Evolutionary conservation across 2,888 invertebrate genomes (phyloP).

Genomic region (Drosophila atroscutellata): DNA sequence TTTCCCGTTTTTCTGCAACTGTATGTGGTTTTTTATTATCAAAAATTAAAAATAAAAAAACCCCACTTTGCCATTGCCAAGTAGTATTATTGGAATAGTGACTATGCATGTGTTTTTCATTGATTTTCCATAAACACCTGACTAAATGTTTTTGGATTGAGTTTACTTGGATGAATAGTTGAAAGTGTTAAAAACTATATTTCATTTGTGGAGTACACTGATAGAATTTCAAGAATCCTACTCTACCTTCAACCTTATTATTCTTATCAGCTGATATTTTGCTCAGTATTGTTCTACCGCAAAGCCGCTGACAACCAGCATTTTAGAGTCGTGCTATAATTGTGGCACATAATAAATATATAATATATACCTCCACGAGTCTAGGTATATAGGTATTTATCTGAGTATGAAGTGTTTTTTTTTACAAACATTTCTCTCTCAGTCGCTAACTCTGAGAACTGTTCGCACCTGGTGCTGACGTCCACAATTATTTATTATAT

Average conservation of each 20-base stretch:
- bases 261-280: slow-evolving; percentile 6
- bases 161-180: not conserved
- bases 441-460: not conserved
- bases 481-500: not conserved
- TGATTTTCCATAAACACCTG: not conserved
- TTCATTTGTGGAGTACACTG: not conserved
- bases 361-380: not conserved
- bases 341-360: not conserved
- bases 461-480: not conserved
- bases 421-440: not conserved
- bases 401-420: not conserved
- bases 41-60: not conserved
- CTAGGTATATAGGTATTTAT: not conserved
- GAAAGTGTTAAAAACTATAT: not conserved
- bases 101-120: not conserved
- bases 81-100: not conserved
- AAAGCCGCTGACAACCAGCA: not conserved
- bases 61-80: not conserved
- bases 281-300: not conserved
- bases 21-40: not conserved
- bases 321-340: not conserved
- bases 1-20: not conserved
- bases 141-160: not conserved
- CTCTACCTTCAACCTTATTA: not conserved
- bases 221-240: not conserved